A percentile compares a stretch with the other conserved stretches of the same genome.
Conservation (phyloP, 2,113 vertebrate genomes). For the Amphiprion percula region DNA sequence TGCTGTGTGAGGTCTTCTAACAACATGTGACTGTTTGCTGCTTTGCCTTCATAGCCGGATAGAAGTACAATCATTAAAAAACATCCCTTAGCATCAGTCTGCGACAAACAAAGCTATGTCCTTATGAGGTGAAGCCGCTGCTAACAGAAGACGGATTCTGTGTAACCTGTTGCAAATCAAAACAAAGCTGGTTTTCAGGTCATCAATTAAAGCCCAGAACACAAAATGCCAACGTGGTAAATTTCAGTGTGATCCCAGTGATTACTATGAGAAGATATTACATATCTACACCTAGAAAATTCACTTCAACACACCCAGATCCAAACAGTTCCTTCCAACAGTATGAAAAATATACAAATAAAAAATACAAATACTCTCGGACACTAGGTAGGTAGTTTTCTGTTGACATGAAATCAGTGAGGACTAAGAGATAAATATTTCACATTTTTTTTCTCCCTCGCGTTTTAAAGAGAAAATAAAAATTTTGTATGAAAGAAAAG, state of each 20-base stretch:
- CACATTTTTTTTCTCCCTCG: conserved; percentile 80
- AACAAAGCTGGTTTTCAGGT: conserved; percentile 43
- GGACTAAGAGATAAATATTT: conserved; percentile 85
- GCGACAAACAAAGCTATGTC: too few relatives aligned
- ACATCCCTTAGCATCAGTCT: not conserved
- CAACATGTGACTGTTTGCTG: conserved; percentile 1
- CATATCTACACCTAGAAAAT: conserved; percentile 80
- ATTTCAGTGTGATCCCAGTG: conserved; percentile 73
- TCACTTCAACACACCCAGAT: conserved; percentile 74
- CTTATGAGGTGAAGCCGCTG: too few relatives aligned
- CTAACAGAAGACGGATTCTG: too few relatives aligned
- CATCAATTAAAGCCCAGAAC: conserved; percentile 50
- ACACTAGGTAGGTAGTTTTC: conserved; percentile 84
- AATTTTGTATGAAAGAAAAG: conserved; percentile 65
- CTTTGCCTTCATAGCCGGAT: conserved; percentile 66
- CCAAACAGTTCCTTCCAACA: conserved; percentile 80
- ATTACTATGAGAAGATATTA: conserved; percentile 74
- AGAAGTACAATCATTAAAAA: conserved; percentile 42
- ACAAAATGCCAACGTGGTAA: conserved; percentile 59
- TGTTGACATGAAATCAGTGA: conserved; percentile 84
- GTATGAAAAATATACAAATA: conserved; percentile 85
- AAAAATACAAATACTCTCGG: conserved; percentile 84
- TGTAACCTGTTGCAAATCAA: conserved; percentile 25
- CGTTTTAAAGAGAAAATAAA: conserved; percentile 68
- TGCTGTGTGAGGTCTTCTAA: too few relatives aligned